Percentiles rank a stretch among this genome's conserved stretches.
phyloP scores from a whole-genome alignment of 53 echinoderm and acorn worm species.

The Mesocentrotus franciscanus region DNA sequence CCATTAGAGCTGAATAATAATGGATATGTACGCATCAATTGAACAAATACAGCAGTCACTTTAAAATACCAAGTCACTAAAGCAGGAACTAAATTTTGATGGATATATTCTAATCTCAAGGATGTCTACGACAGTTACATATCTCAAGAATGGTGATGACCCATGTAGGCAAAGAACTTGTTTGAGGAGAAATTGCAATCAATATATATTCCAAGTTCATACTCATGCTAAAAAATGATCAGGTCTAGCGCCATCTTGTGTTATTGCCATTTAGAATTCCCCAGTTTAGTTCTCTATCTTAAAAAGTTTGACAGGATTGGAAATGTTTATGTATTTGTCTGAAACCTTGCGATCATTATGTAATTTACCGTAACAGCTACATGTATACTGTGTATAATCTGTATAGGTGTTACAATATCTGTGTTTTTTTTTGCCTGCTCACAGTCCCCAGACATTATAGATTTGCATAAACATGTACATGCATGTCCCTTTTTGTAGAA shows the following conservation, averaged over 20 bases:
- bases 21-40: neutral
- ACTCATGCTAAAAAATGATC: neutral
- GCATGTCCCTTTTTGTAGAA: no score
- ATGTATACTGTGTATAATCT: no score
- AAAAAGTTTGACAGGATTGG: neutral
- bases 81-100: neutral
- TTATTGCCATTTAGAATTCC: neutral
- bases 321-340: neutral
- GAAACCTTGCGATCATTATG: neutral
- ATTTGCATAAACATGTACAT: no score
- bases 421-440: no score
- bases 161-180: neutral
- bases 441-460: no score
- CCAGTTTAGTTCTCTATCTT: neutral
- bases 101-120: neutral
- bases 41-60: neutral
- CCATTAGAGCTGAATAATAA: neutral
- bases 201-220: neutral
- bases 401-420: no score
- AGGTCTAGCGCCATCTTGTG: neutral
- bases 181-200: neutral
- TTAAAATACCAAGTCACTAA: neutral
- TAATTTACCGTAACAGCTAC: neutral
- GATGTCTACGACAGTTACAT: no score
- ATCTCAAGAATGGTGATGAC: neutral